Evolutionary conservation across 2,888 invertebrate species (phyloP).

Genomic region (Drosophila flavopinicola): DNA sequence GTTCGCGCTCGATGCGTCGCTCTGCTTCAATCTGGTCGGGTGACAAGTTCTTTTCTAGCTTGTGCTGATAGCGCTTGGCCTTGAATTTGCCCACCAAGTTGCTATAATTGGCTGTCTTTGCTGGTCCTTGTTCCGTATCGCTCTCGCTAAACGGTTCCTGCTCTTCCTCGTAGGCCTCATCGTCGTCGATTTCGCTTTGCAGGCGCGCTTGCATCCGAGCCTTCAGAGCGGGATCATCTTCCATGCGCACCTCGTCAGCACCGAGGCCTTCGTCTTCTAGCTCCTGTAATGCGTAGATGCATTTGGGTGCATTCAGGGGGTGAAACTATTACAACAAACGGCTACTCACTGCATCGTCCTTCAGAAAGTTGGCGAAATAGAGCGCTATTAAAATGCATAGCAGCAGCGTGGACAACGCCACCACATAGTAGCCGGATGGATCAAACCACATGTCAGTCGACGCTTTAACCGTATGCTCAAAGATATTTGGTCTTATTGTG

Average conservation of each 20-base stretch:
- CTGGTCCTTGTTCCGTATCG: slow-evolving; percentile 32
- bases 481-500: background rate
- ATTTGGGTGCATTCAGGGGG: background rate
- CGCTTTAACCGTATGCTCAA: slow-evolving; percentile 3
- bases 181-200: slow-evolving; percentile 45
- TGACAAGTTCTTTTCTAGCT: slow-evolving; percentile 68
- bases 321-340: background rate
- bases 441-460: slow-evolving; percentile 49
- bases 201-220: slow-evolving; percentile 28
- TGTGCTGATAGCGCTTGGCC: slow-evolving; percentile 66
- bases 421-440: slow-evolving; percentile 64
- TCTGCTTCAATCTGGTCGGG: slow-evolving; percentile 76
- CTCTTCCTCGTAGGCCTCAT: slow-evolving; percentile 62
- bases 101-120: slow-evolving; percentile 25
- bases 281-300: slow-evolving; percentile 39
- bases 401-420: slow-evolving; percentile 65
- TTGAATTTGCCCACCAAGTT: slow-evolving; percentile 72
- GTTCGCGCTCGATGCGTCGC: slow-evolving; percentile 83
- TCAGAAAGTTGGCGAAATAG: slow-evolving; percentile 70
- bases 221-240: slow-evolving; percentile 44
- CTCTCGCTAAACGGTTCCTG: slow-evolving; percentile 55
- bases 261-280: slow-evolving; percentile 70
- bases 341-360: slow-evolving; percentile 60
- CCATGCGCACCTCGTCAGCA: slow-evolving; percentile 54
- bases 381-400: slow-evolving; percentile 70